These are phyloP conservation scores for Leptestheria dahalacensis DNA, from an alignment of 1,140 invertebrate genomes.

Conservation along the genomic window DNA sequence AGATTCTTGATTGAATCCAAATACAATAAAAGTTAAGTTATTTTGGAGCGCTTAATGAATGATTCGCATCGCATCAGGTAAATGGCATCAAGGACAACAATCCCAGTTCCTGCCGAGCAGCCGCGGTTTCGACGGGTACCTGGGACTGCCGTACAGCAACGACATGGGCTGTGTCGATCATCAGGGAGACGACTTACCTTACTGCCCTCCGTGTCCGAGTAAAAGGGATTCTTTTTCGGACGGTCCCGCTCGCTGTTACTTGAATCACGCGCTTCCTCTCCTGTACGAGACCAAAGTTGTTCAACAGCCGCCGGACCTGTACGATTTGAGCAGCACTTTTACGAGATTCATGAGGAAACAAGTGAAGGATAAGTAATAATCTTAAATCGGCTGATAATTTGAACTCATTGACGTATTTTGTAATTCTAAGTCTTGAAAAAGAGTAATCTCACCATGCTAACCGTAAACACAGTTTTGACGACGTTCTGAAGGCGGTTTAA, in stretches of 20 bases:
- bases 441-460: too few species aligned
- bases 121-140: conserved; percentile 18
- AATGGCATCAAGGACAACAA: conserved; percentile 19
- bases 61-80: conserved; percentile 10
- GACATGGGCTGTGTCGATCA: conserved; percentile 20
- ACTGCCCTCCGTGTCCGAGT: conserved; percentile 13
- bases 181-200: conserved; percentile 16
- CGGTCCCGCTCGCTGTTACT: not conserved
- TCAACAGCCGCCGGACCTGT: conserved; percentile 18
- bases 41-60: too few species aligned
- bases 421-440: too few species aligned
- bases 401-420: too few species aligned
- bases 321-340: conserved; percentile 7
- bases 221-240: not conserved
- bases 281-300: conserved; percentile 12
- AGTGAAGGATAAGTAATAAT: not conserved
- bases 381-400: too few species aligned
- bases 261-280: conserved; percentile 17
- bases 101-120: conserved; percentile 16
- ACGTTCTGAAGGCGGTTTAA: too few species aligned
- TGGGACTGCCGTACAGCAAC: conserved; percentile 20
- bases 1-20: too few species aligned
- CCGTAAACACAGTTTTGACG: too few species aligned
- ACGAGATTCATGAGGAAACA: not conserved
- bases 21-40: too few species aligned